phyloP scores from a whole-genome alignment of 2,797 vertebrate genomes.

The Urosaurus nigricauda region DNA sequence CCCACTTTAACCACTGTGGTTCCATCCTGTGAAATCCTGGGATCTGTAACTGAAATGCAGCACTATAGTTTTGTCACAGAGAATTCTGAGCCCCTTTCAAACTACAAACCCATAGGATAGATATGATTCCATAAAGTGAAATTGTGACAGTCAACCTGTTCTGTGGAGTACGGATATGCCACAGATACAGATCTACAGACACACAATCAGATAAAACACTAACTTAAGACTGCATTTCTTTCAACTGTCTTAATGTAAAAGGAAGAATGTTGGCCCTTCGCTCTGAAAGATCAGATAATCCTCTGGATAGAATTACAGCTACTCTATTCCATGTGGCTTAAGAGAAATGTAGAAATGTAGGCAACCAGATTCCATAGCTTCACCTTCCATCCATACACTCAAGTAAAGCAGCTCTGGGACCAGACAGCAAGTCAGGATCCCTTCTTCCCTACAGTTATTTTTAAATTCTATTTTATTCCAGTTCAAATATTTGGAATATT shows the following conservation, averaged over 20 bases:
- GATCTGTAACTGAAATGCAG: no score
- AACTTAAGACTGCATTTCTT: no score
- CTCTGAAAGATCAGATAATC: not conserved
- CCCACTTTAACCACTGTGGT: no score
- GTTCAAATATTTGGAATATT: no score
- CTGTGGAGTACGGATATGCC: not conserved
- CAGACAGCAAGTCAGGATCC: not conserved
- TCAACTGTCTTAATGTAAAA: not conserved
- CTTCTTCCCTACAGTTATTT: no score
- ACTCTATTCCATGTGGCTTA: not conserved
- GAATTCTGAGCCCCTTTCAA: no score
- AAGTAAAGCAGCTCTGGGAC: not conserved
- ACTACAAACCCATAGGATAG: not conserved
- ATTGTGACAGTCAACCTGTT: no score
- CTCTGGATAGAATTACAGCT: not conserved
- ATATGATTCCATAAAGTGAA: not conserved
- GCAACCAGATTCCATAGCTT: not conserved
- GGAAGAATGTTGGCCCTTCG: fast-evolving
- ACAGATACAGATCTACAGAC: not conserved
- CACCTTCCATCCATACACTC: not conserved
- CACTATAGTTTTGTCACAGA: no score
- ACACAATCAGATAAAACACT: not conserved
- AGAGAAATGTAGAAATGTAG: not conserved
- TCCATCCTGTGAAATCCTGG: no score
- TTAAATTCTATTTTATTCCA: no score